Evolutionary conservation across 1,140 invertebrate species (phyloP).

Genomic region (Aradophagus sp.): DNA sequence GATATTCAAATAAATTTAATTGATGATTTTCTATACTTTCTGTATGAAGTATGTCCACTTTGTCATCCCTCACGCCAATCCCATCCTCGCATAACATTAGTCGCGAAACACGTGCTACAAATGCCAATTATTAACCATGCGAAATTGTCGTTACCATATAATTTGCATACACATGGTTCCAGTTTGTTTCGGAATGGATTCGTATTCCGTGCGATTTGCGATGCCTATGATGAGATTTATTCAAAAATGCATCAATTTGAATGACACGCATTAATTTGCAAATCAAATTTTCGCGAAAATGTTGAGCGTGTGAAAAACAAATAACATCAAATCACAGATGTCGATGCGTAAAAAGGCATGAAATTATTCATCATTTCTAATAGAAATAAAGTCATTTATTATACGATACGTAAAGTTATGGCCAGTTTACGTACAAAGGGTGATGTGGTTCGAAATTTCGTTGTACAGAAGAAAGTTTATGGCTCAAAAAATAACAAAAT

Average conservation of each 20-base stretch:
- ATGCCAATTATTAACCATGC: constrained; percentile 63
- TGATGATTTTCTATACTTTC: constrained; percentile 23
- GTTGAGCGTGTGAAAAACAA: no score
- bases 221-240: constrained; percentile 27
- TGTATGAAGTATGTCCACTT: constrained; percentile 53
- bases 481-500: constrained; percentile 15
- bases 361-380: constrained; percentile 67
- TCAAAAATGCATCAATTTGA: constrained; percentile 45
- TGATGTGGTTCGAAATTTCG: constrained; percentile 39
- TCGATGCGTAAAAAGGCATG: no score
- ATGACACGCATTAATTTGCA: constrained; percentile 27
- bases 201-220: constrained; percentile 45
- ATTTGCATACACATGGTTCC: constrained; percentile 60
- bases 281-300: no score
- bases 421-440: constrained; percentile 60
- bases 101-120: constrained; percentile 60
- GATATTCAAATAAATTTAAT: no score
- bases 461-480: constrained; percentile 24
- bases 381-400: constrained; percentile 66
- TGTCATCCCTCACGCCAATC: constrained; percentile 41
- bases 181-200: constrained; percentile 54
- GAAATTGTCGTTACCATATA: constrained; percentile 61
- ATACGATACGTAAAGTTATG: constrained; percentile 69
- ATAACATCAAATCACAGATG: no score
- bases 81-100: constrained; percentile 49